Evolutionary conservation across 2,888 invertebrate species (phyloP).

Genomic region (Thera britannica): DNA sequence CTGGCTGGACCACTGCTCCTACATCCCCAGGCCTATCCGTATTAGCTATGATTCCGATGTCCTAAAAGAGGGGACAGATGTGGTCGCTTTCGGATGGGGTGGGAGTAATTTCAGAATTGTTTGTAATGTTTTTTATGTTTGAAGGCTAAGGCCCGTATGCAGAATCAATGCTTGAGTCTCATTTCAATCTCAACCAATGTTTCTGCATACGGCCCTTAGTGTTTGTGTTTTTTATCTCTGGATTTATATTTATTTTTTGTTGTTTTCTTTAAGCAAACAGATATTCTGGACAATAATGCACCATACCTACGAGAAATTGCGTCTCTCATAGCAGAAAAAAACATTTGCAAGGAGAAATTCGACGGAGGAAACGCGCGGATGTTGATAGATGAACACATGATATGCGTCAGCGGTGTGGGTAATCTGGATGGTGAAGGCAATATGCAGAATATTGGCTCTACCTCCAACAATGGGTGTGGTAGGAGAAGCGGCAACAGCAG

Average conservation of each 20-base stretch:
- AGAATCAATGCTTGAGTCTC: too few relatives aligned
- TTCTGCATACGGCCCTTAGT: too few relatives aligned
- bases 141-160: too few relatives aligned
- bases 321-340: constrained; percentile 42
- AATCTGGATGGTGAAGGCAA: constrained; percentile 33
- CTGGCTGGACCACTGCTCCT: constrained; percentile 43
- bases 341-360: constrained; percentile 36
- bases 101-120: constrained; percentile 35
- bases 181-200: too few relatives aligned
- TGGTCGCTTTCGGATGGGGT: constrained; percentile 55
- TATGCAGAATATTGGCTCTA: not conserved
- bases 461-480: not conserved
- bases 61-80: constrained; percentile 42
- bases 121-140: not conserved
- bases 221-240: not conserved
- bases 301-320: constrained; percentile 37
- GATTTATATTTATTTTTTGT: not conserved
- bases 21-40: constrained; percentile 44
- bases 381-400: constrained; percentile 27
- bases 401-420: constrained; percentile 33
- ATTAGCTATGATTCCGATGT: constrained; percentile 47
- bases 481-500: constrained; percentile 5
- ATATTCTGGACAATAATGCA: constrained; percentile 17
- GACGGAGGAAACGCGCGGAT: not conserved
- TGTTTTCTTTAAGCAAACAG: constrained; percentile 10